These are phyloP conservation scores for Anthopleura xanthogrammica DNA, from an alignment of 92 coral and sea anemone genomes.

Conservation along the genomic window DNA sequence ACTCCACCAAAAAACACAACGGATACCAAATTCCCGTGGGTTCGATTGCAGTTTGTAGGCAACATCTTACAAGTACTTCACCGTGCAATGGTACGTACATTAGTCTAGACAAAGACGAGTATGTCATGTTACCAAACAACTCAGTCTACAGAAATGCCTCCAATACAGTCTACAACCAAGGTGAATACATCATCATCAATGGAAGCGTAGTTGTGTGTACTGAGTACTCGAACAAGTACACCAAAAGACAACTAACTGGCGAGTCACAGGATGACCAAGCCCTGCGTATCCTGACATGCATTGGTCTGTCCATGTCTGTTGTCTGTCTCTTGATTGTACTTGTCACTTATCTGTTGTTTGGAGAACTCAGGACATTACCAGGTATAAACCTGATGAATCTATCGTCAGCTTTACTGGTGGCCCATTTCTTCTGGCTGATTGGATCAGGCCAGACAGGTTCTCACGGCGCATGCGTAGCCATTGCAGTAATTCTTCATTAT, in stretches of 20 bases:
- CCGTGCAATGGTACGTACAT: conserved; percentile 24
- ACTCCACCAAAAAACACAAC: background rate
- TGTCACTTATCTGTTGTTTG: conserved; percentile 42
- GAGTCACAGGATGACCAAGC: background rate
- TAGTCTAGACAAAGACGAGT: conserved; percentile 25
- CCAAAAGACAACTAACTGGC: background rate
- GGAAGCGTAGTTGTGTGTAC: conserved; percentile 36
- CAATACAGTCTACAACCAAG: conserved; percentile 22
- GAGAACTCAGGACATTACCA: conserved; percentile 50
- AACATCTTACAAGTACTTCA: background rate
- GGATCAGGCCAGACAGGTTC: conserved; percentile 24
- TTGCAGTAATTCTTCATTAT: conserved; percentile 56
- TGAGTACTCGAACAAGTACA: conserved; percentile 3
- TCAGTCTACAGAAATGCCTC: conserved; percentile 33
- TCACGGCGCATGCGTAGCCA: conserved; percentile 39
- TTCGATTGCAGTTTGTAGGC: conserved; percentile 40
- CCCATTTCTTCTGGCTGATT: conserved; percentile 29
- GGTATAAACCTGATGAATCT: conserved; percentile 53
- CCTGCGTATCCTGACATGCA: conserved; percentile 25
- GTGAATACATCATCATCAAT: conserved; percentile 23
- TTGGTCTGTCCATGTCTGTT: conserved; percentile 48
- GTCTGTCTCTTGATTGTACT: conserved; percentile 25
- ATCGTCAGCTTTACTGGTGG: conserved; percentile 37
- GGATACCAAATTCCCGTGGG: conserved; percentile 19
- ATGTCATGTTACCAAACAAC: conserved; percentile 38